phyloP scores from a whole-genome alignment of 2,888 invertebrate genomes.

The Tubiluchus corallicola region DNA sequence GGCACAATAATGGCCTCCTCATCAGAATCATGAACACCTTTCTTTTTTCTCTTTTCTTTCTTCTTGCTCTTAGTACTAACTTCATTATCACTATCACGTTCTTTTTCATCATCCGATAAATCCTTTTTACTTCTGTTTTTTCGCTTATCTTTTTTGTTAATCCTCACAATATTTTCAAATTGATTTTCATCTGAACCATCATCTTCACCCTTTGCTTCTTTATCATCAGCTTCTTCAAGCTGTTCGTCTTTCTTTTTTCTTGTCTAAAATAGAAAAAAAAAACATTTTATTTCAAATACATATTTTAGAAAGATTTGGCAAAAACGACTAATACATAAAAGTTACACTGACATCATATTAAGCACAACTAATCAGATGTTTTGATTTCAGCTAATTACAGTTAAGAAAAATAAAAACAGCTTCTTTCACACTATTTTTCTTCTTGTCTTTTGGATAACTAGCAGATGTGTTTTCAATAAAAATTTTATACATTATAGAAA shows the following conservation, averaged over 20 bases:
- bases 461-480: too few relatives aligned
- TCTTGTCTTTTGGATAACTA: too few relatives aligned
- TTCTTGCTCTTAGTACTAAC: slow-evolving; percentile 16
- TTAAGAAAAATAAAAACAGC: too few relatives aligned
- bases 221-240: background rate
- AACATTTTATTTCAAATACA: too few relatives aligned
- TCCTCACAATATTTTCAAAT: background rate
- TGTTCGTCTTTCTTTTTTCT: too few relatives aligned
- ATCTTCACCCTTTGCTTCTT: background rate
- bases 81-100: slow-evolving; percentile 7
- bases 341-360: too few relatives aligned
- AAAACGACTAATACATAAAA: too few relatives aligned
- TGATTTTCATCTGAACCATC: background rate
- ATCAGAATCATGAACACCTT: slow-evolving; percentile 12
- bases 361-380: too few relatives aligned
- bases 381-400: too few relatives aligned
- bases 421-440: too few relatives aligned
- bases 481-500: slow-evolving; percentile 1
- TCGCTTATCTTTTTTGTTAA: background rate
- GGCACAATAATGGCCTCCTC: slow-evolving; percentile 10
- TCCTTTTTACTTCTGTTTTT: slow-evolving; percentile 8
- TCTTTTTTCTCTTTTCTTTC: slow-evolving; percentile 16
- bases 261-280: background rate
- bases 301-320: too few relatives aligned
- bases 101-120: slow-evolving; percentile 12